phyloP scores from a whole-genome alignment of 1,140 invertebrate genomes.

The Procambarus clarkii region DNA sequence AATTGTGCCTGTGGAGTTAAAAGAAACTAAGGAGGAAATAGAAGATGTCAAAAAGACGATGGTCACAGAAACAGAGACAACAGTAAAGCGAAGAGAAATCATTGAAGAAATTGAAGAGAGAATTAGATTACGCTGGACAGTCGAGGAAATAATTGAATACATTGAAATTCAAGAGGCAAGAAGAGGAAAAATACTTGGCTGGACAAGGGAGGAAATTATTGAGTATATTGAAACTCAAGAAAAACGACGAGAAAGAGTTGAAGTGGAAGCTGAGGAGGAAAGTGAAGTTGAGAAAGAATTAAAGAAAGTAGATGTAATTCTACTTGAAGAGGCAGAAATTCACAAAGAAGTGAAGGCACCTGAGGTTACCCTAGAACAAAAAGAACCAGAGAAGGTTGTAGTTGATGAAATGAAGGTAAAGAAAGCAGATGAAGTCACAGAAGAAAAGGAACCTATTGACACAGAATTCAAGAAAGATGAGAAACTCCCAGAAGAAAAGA shows the following conservation, averaged over 20 bases:
- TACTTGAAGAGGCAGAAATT: constrained; percentile 2
- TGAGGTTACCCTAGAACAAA: constrained; percentile 30
- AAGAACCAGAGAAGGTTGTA: constrained; percentile 30
- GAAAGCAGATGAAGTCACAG: constrained; percentile 44
- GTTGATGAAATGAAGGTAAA: constrained; percentile 3
- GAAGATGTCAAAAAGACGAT: background rate
- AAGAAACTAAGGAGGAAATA: background rate
- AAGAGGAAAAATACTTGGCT: background rate
- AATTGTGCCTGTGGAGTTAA: background rate
- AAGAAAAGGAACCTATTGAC: constrained; percentile 17
- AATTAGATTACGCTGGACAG: background rate
- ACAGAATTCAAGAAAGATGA: background rate
- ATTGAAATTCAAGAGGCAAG: background rate
- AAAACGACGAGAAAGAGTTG: background rate
- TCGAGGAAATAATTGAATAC: background rate
- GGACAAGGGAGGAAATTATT: background rate
- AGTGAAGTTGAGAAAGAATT: background rate
- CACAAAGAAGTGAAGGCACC: constrained; percentile 24
- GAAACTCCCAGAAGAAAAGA: constrained; percentile 38
- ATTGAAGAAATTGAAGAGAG: background rate
- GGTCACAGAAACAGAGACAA: background rate
- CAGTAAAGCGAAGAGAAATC: background rate
- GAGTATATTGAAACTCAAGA: background rate
- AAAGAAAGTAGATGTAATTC: background rate
- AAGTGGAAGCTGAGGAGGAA: background rate